Evolutionary conservation across 64 coral and sea anemone genomes (phyloP).

Genomic region (Pocillopora verrucosa): DNA sequence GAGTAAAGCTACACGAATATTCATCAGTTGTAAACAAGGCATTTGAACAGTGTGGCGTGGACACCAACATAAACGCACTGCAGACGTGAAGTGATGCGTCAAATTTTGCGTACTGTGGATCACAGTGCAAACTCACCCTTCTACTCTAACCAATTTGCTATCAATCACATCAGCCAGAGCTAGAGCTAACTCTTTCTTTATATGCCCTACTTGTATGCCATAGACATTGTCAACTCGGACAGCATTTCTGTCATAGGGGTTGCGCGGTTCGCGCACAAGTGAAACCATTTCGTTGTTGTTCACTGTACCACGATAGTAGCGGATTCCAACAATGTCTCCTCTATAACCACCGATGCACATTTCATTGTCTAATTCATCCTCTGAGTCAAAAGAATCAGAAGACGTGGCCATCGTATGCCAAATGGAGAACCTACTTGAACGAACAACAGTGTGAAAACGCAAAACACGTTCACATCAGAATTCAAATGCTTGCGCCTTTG

Average conservation of each 20-base stretch:
- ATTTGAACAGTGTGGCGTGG: background rate
- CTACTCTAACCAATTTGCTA: conserved; percentile 57
- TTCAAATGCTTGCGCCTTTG: background rate
- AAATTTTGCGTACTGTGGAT: background rate
- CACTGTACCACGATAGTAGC: conserved; percentile 75
- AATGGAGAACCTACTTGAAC: background rate
- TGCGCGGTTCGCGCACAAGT: conserved; percentile 59
- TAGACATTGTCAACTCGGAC: conserved; percentile 71
- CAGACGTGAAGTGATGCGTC: too few species aligned
- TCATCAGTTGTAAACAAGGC: too few species aligned
- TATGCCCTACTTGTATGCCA: conserved; percentile 82
- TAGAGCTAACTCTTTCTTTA: conserved; percentile 67
- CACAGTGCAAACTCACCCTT: conserved; percentile 53
- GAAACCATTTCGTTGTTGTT: conserved; percentile 84
- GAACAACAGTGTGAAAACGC: too few species aligned
- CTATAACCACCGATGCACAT: conserved; percentile 63
- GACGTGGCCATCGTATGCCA: background rate
- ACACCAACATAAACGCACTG: too few species aligned
- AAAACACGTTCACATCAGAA: background rate
- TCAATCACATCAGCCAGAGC: conserved; percentile 72
- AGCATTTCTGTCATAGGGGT: conserved; percentile 77
- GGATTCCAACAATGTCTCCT: conserved; percentile 71
- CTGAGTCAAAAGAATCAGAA: conserved; percentile 45
- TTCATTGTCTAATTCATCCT: conserved; percentile 72
- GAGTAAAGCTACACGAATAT: too few species aligned